These are phyloP conservation scores for Gymnothorax reevesii DNA, from an alignment of 2,797 vertebrate genomes.

Conservation along the genomic window DNA sequence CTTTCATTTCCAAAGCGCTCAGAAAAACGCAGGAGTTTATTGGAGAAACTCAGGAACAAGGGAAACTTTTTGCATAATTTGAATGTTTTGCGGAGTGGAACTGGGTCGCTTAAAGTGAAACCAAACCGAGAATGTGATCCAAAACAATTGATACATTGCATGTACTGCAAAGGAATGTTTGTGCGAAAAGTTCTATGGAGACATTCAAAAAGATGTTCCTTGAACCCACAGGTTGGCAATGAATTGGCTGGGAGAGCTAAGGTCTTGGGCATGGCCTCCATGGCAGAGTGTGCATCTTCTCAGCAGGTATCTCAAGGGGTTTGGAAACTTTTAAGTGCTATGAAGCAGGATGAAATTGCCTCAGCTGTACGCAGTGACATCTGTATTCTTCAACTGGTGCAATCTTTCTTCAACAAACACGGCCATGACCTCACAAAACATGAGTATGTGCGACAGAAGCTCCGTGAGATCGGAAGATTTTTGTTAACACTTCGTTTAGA, in stretches of 20 bases:
- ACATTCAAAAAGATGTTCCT: constrained; percentile 35
- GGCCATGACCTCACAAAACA: constrained; percentile 46
- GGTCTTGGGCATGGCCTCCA: constrained; percentile 32
- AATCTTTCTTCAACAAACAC: constrained; percentile 48
- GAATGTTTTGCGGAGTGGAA: constrained; percentile 31
- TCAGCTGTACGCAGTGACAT: constrained; percentile 36
- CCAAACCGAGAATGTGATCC: constrained; percentile 11
- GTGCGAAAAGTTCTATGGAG: constrained; percentile 31
- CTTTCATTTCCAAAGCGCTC: constrained; percentile 7
- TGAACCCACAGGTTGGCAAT: constrained; percentile 22
- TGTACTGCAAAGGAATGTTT: constrained; percentile 39
- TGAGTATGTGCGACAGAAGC: constrained; percentile 47
- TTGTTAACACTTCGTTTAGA: constrained; percentile 31
- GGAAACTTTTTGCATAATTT: constrained; percentile 34
- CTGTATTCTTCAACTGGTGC: constrained; percentile 38
- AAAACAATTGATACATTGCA: constrained; percentile 29
- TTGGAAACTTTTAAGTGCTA: constrained; percentile 35
- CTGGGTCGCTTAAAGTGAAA: constrained; percentile 31
- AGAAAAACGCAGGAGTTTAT: constrained; percentile 24
- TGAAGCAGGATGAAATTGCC: constrained; percentile 35
- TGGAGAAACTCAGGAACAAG: constrained; percentile 39
- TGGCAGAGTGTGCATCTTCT: constrained; percentile 17
- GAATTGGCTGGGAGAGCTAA: constrained; percentile 25
- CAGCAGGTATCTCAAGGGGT: constrained; percentile 29
- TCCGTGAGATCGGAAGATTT: constrained; percentile 42